These are phyloP conservation scores for Synanthedon andrenaeformis DNA, from an alignment of 2,888 invertebrate genomes.

Conservation along the genomic window DNA sequence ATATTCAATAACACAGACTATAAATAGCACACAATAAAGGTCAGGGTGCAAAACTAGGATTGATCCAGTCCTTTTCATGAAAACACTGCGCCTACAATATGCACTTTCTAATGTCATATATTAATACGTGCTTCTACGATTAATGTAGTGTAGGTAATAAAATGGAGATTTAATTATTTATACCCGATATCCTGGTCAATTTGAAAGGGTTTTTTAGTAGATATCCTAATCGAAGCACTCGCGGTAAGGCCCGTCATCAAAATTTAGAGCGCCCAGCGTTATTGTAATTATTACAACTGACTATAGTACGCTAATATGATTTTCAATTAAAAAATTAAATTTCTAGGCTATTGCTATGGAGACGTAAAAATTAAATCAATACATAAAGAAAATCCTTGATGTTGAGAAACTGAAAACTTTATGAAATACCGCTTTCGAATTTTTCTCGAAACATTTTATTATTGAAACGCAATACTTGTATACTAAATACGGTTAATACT, in stretches of 20 bases:
- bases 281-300: background rate
- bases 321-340: background rate
- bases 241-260: conserved; percentile 66
- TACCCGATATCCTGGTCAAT: conserved; percentile 14
- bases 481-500: conserved; percentile 11
- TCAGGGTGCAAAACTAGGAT: conserved; percentile 38
- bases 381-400: conserved; percentile 46
- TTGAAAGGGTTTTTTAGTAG: conserved; percentile 38
- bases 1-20: conserved; percentile 39
- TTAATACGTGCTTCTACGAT: too few relatives aligned
- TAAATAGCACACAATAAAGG: conserved; percentile 57
- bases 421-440: conserved; percentile 2
- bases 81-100: background rate
- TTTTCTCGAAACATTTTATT: conserved; percentile 32
- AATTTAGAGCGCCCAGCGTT: conserved; percentile 10
- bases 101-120: too few relatives aligned
- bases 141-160: too few relatives aligned
- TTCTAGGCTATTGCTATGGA: conserved; percentile 45
- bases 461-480: conserved; percentile 15
- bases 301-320: background rate
- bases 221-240: conserved; percentile 58
- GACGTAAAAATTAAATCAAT: conserved; percentile 39
- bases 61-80: background rate
- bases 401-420: conserved; percentile 24
- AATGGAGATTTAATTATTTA: too few relatives aligned